Evolutionary conservation across 2,113 vertebrate species (phyloP).

Genomic region (Oceanodroma tethys): DNA sequence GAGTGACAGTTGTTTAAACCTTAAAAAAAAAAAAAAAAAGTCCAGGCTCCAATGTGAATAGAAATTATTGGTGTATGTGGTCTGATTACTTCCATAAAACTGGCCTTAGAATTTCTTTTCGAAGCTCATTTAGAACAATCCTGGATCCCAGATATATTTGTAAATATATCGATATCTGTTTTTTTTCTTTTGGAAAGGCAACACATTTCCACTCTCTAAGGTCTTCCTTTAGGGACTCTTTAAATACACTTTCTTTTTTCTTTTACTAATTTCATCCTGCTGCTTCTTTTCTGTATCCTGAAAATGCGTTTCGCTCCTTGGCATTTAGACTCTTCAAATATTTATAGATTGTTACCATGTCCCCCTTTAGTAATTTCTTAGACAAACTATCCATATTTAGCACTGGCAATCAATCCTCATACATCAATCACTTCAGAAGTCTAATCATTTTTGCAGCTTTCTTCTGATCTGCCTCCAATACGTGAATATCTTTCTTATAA

Average conservation of each 20-base stretch:
- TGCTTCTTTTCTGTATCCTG: slow-evolving; percentile 9
- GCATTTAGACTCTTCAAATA: slow-evolving; percentile 46
- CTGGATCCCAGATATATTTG: background rate
- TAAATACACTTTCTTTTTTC: background rate
- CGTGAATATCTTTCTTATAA: slow-evolving; percentile 33
- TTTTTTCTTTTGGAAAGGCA: background rate
- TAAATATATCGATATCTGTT: background rate
- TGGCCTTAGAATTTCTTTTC: background rate
- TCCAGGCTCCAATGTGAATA: background rate
- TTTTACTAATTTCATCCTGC: background rate
- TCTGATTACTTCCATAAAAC: background rate
- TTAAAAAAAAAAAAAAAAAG: background rate
- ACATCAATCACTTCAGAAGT: slow-evolving; percentile 49
- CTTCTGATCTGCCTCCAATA: slow-evolving; percentile 47
- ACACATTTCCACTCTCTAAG: background rate
- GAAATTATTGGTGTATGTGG: background rate
- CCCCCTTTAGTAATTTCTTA: slow-evolving; percentile 55
- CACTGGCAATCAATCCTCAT: slow-evolving; percentile 53
- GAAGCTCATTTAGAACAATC: background rate
- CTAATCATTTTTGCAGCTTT: slow-evolving; percentile 56
- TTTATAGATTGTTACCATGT: slow-evolving; percentile 60
- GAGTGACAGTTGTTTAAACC: background rate
- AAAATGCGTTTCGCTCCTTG: slow-evolving; percentile 20
- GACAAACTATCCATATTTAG: slow-evolving; percentile 64
- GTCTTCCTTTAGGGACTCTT: background rate